These are phyloP conservation scores for Trachelus troglodyta DNA, from an alignment of 2,888 invertebrate species.

Conservation along the genomic window DNA sequence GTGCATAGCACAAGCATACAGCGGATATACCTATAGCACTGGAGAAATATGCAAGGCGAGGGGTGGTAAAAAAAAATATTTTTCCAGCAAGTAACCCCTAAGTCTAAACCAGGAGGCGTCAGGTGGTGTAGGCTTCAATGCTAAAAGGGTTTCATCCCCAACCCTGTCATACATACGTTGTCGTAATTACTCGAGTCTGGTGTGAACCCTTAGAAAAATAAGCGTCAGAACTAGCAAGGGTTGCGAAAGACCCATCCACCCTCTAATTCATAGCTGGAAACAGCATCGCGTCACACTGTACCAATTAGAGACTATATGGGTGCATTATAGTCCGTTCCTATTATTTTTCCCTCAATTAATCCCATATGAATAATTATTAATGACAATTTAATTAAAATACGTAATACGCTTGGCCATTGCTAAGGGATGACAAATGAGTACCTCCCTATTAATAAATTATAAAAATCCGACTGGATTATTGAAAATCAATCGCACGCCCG, in stretches of 20 bases:
- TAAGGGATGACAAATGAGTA: not conserved
- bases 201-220: constrained; percentile 43
- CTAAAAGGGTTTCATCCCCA: constrained; percentile 45
- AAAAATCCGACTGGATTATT: not conserved
- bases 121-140: constrained; percentile 39
- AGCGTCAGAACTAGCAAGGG: constrained; percentile 27
- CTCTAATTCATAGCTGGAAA: not conserved
- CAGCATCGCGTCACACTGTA: not conserved
- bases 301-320: not conserved
- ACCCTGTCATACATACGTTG: constrained; percentile 32
- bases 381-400: not conserved
- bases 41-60: not conserved
- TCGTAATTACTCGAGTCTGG: constrained; percentile 40
- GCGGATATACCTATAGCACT: no score
- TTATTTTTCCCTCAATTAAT: not conserved
- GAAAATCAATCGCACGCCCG: not conserved
- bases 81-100: constrained; percentile 29
- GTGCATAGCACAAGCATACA: not conserved
- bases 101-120: constrained; percentile 31
- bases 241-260: constrained; percentile 21
- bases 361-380: not conserved
- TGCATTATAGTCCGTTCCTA: not conserved
- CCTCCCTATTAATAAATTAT: not conserved
- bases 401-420: not conserved
- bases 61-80: not conserved